Evolutionary conservation across 2,797 vertebrate genomes (phyloP), one percentile per base, ranked within the genome.

Genomic region (Brachyrhaphis roseni): DNA sequence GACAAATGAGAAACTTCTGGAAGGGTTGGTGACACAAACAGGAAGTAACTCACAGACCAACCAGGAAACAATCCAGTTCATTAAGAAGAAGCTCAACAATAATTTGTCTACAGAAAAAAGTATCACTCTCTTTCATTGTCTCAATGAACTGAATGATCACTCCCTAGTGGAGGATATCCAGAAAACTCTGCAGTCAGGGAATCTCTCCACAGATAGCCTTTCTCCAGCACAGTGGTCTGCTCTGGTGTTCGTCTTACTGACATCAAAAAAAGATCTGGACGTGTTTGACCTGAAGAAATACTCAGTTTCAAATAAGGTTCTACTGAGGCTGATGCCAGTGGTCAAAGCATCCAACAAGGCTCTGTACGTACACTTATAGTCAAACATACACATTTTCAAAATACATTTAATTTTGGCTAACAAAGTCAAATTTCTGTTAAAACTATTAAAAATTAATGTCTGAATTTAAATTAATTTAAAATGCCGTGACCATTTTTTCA

Each of bases 181-280:
- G 23, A 8, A 26, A 5, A 3, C 18, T 12, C 20, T 68, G 36
- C 5, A 4, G 10, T 41, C 64, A 39, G 64, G 36, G 4, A 26
- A 11, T 13, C 20, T 68, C 12, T 39, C 36, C 18, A 12, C 23
- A 43, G 66, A 70, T 2, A 43, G 2, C 26, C 66, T 70, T 0
- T 70, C 39, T 70, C 5, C 23, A 1, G 66, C 66, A n/a, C 39
- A 70, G 39, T 43, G 66, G 66, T 41, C 39, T 2, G 66, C 76
- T 78, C 26, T 78, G 66, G 76, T 53, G 47, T 78, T 78, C 66
- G 15, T 78, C 66, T 45, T 70, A 43, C 5, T 70, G 39, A 26
- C 66, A 43, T 43, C 66, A 26, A 41, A 13, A 68, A 13, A 68
- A n/a, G 66, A n/a, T 43, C 39, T 26, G 5, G 39, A 43, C 12